phyloP scores from a whole-genome alignment of 2,888 invertebrate genomes.

The Eurois occulta region DNA sequence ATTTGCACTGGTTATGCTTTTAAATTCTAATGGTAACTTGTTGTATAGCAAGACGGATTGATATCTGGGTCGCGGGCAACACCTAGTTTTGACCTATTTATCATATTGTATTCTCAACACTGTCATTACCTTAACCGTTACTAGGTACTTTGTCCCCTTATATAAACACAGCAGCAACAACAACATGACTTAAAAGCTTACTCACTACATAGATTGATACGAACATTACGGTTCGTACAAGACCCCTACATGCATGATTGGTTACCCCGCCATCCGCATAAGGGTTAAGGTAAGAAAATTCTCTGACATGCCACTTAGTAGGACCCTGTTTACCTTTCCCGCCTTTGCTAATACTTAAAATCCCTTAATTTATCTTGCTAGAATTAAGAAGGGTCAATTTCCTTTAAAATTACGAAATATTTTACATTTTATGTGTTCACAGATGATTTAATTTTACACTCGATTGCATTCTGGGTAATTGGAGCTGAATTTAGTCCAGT shows the following conservation, averaged over 20 bases:
- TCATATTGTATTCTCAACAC: no score
- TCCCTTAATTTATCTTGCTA: conserved; percentile 25
- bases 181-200: conserved; percentile 13
- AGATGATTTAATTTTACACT: conserved; percentile 29
- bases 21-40: no score
- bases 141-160: no score
- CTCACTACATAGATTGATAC: conserved; percentile 29
- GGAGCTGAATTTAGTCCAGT: neutral
- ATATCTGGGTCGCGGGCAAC: no score
- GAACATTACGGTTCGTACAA: conserved; percentile 16
- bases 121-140: neutral
- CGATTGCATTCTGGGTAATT: neutral
- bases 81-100: no score
- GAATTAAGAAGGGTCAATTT: neutral
- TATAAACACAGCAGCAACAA: neutral
- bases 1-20: no score
- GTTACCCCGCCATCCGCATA: conserved; percentile 39
- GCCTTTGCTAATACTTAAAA: conserved; percentile 9
- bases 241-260: conserved; percentile 40
- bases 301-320: conserved; percentile 43
- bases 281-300: conserved; percentile 37
- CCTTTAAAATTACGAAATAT: conserved; percentile 13
- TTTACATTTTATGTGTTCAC: neutral
- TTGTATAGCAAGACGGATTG: no score
- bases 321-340: conserved; percentile 28